phyloP scores from a whole-genome alignment of 2,797 vertebrate species.

The Triplophysa yarkandensis region DNA sequence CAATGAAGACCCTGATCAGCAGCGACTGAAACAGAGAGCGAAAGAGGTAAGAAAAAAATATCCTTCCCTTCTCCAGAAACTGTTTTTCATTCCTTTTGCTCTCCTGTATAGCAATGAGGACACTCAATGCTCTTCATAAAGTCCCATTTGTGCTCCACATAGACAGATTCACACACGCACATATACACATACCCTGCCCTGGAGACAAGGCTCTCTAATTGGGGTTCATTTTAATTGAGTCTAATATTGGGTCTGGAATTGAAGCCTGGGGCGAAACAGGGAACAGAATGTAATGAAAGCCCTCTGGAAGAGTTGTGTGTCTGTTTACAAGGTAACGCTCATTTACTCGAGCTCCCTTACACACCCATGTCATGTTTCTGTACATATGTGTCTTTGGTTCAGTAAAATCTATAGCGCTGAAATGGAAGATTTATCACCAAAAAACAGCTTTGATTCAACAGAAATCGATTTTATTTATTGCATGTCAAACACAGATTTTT shows the following conservation, averaged over 20 bases:
- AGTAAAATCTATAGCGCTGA: conserved; percentile 31
- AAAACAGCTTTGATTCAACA: conserved; percentile 31
- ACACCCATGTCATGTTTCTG: background rate
- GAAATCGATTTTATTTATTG: conserved; percentile 33
- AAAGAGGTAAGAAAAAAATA: conserved; percentile 83
- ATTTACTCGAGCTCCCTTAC: conserved; percentile 5
- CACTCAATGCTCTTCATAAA: conserved; percentile 62
- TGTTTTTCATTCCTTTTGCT: conserved; percentile 87
- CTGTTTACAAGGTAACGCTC: conserved; percentile 45
- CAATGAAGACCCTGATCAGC: conserved; percentile 87
- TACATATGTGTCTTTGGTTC: conserved; percentile 2
- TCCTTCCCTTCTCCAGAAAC: conserved; percentile 42
- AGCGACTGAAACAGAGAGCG: conserved; percentile 90
- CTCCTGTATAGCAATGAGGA: conserved; percentile 74
- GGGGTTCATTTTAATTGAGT: conserved; percentile 91
- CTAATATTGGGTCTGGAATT: conserved; percentile 88
- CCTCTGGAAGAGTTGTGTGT: conserved; percentile 64
- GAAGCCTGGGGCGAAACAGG: conserved; percentile 80
- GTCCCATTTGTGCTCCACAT: conserved; percentile 47
- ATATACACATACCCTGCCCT: conserved; percentile 75
- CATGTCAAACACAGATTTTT: conserved; percentile 10
- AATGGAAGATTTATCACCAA: conserved; percentile 36
- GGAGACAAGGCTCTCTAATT: conserved; percentile 89
- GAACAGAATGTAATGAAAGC: conserved; percentile 87
- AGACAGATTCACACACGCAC: conserved; percentile 40